Evolutionary conservation across 2,113 vertebrate genomes (phyloP), one percentile per base, ranked within the genome.

Genomic region (Haemorhous mexicanus): DNA sequence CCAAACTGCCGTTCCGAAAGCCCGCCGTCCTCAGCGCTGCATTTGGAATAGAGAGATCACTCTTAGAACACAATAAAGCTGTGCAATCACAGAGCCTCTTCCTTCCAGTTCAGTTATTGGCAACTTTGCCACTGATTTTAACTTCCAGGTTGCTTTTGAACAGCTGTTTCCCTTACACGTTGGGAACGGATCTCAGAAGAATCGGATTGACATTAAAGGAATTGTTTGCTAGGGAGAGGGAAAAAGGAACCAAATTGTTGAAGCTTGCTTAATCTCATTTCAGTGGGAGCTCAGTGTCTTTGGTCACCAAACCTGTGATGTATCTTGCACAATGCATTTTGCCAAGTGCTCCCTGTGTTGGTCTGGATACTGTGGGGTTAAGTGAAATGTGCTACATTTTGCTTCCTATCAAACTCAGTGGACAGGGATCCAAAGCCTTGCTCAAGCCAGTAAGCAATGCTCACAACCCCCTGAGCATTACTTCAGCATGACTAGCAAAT

Each of bases 1-100:
- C 99, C 70, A 98, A 96, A 76, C 97, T 99, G 87, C 98, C 98
- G 6, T 98, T 99, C n/a, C 98, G 98, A 88, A 99, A 99, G 83
- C 98, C 98, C 2, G 98, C 99, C 5, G 98, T 98, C 43, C 99
- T 98, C 6, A 99, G 98, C 7, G 98, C 99, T 99, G 97, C 7
- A 61, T 56, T 55, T 52, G 61, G 81, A 79, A 80, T 73, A 93
- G 55, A 96, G 83, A 90, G 72, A 94, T 18, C 1, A 6, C 56
- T 62, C 88, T 96, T 72, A 97, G 78, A 73, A 78, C 72, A 88
- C 56, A 37, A 8, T 20, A 33, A 35, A 10, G 53, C 75, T 59
- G 10, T 11, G 21, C 55, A 56, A 11, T 11, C 64, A 74, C 35
- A 32, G 1, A 41, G 8, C 4, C 13, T 21, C 52, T 10, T 44